Base-by-base conservation (phyloP, 2,888 invertebrate genomes). In the Diabrotica balteata region DNA sequence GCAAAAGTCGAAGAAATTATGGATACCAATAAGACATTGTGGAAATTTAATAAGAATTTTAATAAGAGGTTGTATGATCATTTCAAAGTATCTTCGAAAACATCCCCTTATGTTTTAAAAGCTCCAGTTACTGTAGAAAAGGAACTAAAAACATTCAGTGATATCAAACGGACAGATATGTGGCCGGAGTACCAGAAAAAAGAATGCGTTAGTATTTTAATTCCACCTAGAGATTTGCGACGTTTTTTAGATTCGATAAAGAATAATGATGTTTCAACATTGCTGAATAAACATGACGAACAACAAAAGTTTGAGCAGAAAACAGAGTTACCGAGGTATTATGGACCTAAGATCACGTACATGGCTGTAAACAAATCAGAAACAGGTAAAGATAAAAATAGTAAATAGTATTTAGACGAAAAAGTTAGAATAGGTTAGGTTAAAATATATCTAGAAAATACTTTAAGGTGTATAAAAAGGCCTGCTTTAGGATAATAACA, bases 1-100 rank as follows among this genome's bases (percentile, higher is more conserved):
- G 55, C 55, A 7, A 57, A 57, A 57, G 55, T 57, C 7, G 45
- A 57, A 8, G 45, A 45, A 45, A 11, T 57, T 11, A 45, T 57
- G 8, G 55, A 57, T 4, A 57, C n/a, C 11, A 17, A 55, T 11
- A 45, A 8, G 32, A 43, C 9, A 17, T 11, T 57, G 8, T 7
- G 44, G 11, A 57, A 57, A 7, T 57, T 57, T 44, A 57, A 57
- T 8, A 7, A 45, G 8, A 57, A 57, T 7, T 57, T 57, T 44
- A 57, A 57, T 8, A 57, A 45, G 43, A 57, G 45, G 10, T 57
- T 57, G 8, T 8, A 8, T 11, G 11, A 8, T 10, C 44, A 6
- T 17, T 43, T 11, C 1, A 8, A 44, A 2, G 45, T 11, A 45
- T 55, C 43, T 10, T 17, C 43, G 43, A 57, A 57, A 17, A 42